Percentiles rank a stretch among this genome's conserved stretches.
Evolutionary conservation across 2,888 invertebrate genomes (phyloP).

Genomic region (Eremobia ochroleuca): DNA sequence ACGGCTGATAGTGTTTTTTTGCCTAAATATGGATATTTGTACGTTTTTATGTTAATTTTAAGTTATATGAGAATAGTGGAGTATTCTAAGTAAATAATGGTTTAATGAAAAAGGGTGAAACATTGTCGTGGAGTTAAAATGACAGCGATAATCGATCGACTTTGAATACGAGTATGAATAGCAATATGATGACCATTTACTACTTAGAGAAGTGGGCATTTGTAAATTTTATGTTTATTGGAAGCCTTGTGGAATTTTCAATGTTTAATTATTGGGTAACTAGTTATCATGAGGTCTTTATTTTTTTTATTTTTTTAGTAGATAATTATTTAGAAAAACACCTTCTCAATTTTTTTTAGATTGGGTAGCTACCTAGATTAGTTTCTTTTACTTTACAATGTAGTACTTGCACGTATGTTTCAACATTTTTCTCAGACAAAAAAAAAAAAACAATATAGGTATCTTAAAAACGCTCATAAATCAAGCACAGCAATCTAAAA

Average conservation of each 20-base stretch:
- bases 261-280: background rate
- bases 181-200: background rate
- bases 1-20: constrained; percentile 29
- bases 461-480: constrained; percentile 33
- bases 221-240: constrained; percentile 4
- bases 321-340: background rate
- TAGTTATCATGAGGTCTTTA: background rate
- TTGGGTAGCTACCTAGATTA: background rate
- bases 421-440: background rate
- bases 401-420: background rate
- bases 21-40: constrained; percentile 39
- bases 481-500: constrained; percentile 63
- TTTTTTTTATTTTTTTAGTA: background rate
- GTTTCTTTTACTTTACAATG: background rate
- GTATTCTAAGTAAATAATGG: constrained; percentile 30
- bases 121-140: constrained; percentile 14
- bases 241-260: background rate
- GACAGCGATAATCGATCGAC: constrained; percentile 25
- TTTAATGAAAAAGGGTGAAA: constrained; percentile 7
- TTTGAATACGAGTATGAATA: background rate
- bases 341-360: background rate
- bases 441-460: background rate
- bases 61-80: background rate
- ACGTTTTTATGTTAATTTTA: constrained; percentile 55
- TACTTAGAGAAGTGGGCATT: constrained; percentile 16